Evolutionary conservation across 2,797 vertebrate species (phyloP).

Genomic region (Aulostomus chinensis): DNA sequence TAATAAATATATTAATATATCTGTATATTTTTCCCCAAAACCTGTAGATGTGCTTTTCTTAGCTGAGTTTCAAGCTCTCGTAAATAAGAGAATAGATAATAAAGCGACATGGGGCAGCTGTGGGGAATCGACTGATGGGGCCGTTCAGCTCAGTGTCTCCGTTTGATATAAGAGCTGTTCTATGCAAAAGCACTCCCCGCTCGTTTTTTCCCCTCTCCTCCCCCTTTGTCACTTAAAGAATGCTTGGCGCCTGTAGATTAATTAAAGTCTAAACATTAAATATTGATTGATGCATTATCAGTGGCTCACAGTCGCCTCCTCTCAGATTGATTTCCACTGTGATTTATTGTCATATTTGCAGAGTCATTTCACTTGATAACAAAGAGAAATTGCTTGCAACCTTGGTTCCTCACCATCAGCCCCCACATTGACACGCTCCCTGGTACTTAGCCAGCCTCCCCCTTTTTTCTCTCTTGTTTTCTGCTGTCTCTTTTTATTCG

Average conservation of each 20-base stretch:
- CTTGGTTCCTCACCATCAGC: constrained; percentile 74
- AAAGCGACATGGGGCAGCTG: constrained; percentile 55
- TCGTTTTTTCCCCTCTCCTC: constrained; percentile 58
- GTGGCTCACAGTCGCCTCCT: constrained; percentile 95
- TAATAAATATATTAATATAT: too few relatives aligned
- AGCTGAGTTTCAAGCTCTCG: constrained; percentile 18
- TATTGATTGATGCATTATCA: constrained; percentile 99
- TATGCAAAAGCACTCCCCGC: constrained; percentile 90
- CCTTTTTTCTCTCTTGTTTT: constrained; percentile 54
- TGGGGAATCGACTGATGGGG: constrained; percentile 70
- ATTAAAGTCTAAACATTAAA: constrained; percentile 99
- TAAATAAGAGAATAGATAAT: constrained; percentile 56
- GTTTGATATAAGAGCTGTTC: constrained; percentile 93
- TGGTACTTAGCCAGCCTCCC: constrained; percentile 50
- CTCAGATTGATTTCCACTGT: constrained; percentile 97
- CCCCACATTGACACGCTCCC: constrained; percentile 65
- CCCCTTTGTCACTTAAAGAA: constrained; percentile 97
- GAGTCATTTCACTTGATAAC: constrained; percentile 99
- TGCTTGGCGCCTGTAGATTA: constrained; percentile 96
- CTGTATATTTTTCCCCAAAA: constrained; percentile 18
- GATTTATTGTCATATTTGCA: constrained; percentile 99
- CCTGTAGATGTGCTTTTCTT: constrained; percentile 15
- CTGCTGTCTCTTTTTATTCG: too few relatives aligned
- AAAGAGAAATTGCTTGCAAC: constrained; percentile 93
- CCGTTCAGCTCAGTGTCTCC: constrained; percentile 66